These are phyloP conservation scores for Oscheius onirici DNA, from an alignment of 2,888 invertebrate species.

Conservation along the genomic window DNA sequence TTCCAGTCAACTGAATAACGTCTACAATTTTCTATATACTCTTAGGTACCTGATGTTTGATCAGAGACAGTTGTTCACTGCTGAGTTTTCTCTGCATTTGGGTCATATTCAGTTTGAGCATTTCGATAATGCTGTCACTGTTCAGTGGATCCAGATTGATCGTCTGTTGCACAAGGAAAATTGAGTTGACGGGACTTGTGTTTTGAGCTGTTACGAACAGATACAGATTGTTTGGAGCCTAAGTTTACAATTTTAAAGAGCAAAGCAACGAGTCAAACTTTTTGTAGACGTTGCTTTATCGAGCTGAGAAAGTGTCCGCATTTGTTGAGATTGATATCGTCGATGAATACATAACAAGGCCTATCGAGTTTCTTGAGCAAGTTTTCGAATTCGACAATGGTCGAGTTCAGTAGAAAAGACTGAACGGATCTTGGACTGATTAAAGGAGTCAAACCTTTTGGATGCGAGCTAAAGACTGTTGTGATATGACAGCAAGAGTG, in stretches of 20 bases:
- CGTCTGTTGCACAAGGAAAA: slow-evolving; percentile 50
- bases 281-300: slow-evolving; percentile 11
- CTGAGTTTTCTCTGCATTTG: slow-evolving; percentile 42
- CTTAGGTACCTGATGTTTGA: slow-evolving; percentile 43
- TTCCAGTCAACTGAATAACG: slow-evolving; percentile 34
- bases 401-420: slow-evolving; percentile 36
- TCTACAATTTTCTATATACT: neutral
- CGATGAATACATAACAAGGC: slow-evolving; percentile 66
- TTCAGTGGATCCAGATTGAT: slow-evolving; percentile 47
- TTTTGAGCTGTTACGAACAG: slow-evolving; percentile 50
- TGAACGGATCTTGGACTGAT: slow-evolving; percentile 2
- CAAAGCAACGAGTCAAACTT: neutral
- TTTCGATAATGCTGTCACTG: slow-evolving; percentile 50
- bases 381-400: slow-evolving; percentile 9
- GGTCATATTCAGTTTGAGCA: slow-evolving; percentile 49
- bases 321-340: slow-evolving; percentile 66
- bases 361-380: slow-evolving; percentile 40
- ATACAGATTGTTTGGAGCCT: slow-evolving; percentile 47
- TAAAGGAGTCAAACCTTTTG: slow-evolving; percentile 24
- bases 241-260: neutral
- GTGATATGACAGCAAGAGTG: slow-evolving; percentile 39
- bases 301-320: slow-evolving; percentile 55
- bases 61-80: slow-evolving; percentile 46
- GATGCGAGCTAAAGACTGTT: slow-evolving; percentile 34
- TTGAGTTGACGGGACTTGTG: slow-evolving; percentile 42